These are phyloP conservation scores for Protomyctophum bolini DNA, from an alignment of 2,113 vertebrate species.

Conservation along the genomic window DNA sequence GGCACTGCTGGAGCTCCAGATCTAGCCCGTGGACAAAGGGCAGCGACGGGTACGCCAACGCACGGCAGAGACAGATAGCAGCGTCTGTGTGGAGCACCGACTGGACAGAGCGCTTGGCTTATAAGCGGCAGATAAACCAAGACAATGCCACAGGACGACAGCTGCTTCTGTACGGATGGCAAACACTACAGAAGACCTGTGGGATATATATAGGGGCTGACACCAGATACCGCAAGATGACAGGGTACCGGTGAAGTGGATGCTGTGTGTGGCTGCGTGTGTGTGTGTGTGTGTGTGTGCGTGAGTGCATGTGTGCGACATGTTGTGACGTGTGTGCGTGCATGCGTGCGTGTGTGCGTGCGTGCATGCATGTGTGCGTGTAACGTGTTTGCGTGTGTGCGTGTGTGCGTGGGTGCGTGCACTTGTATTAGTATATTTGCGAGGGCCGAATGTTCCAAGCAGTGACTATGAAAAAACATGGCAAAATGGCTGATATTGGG, in stretches of 20 bases:
- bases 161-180: constrained; percentile 24
- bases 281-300: too few relatives aligned
- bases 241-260: background rate
- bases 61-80: constrained; percentile 28
- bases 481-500: too few relatives aligned
- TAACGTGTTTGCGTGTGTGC: too few relatives aligned
- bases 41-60: constrained; percentile 45
- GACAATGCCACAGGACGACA: constrained; percentile 28
- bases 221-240: background rate
- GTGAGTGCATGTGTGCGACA: constrained; percentile 1
- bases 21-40: constrained; percentile 53
- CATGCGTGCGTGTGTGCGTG: constrained; percentile 15
- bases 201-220: background rate
- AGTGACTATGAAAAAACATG: too few relatives aligned
- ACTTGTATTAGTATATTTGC: too few relatives aligned
- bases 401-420: too few relatives aligned
- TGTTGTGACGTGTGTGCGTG: too few relatives aligned
- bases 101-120: constrained; percentile 19
- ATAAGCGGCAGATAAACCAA: constrained; percentile 48
- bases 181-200: background rate
- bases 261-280: background rate
- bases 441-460: too few relatives aligned
- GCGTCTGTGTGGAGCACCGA: constrained; percentile 25
- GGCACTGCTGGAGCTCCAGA: constrained; percentile 53
- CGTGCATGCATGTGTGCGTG: background rate